Conservation (phyloP, 30 jellyfish, hydroid and myxozoan genomes). For the Pelagia noctiluca region DNA sequence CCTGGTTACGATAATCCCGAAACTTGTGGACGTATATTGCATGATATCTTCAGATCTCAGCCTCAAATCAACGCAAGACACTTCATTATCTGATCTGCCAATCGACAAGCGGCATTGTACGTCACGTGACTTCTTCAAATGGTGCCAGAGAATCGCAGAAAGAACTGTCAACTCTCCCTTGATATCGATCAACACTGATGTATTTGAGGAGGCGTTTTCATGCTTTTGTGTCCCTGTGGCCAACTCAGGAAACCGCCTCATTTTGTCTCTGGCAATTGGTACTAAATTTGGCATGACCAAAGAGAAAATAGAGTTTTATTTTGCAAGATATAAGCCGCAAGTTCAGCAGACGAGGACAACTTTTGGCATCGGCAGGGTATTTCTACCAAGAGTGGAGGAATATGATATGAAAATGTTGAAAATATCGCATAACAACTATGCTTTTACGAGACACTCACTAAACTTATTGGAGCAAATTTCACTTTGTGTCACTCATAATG, state of each 20-base stretch:
- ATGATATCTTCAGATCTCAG: constrained; percentile 79
- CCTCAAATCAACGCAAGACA: constrained; percentile 62
- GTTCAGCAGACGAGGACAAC: constrained; percentile 54
- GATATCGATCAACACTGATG: constrained; percentile 49
- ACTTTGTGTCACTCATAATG: constrained; percentile 79
- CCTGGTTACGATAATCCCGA: constrained; percentile 53
- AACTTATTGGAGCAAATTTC: constrained; percentile 78
- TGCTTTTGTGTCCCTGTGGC: constrained; percentile 88
- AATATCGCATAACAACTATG: constrained; percentile 32
- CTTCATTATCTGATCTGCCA: constrained; percentile 45
- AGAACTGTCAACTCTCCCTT: constrained; percentile 23
- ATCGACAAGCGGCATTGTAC: constrained; percentile 63
- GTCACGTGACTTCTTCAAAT: constrained; percentile 82
- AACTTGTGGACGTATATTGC: constrained; percentile 80
- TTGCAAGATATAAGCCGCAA: constrained; percentile 63
- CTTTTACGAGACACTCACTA: constrained; percentile 85
- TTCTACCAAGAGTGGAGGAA: constrained; percentile 36
- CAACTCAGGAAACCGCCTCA: constrained; percentile 35
- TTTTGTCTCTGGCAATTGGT: constrained; percentile 78
- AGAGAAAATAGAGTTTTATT: constrained; percentile 75
- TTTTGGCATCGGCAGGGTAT: constrained; percentile 76
- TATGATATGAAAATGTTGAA: background rate
- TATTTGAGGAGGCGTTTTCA: constrained; percentile 82
- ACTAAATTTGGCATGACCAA: constrained; percentile 81
- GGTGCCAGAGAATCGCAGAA: constrained; percentile 78